phyloP scores from a whole-genome alignment of 2,113 vertebrate species.

The Zosterops lateralis region DNA sequence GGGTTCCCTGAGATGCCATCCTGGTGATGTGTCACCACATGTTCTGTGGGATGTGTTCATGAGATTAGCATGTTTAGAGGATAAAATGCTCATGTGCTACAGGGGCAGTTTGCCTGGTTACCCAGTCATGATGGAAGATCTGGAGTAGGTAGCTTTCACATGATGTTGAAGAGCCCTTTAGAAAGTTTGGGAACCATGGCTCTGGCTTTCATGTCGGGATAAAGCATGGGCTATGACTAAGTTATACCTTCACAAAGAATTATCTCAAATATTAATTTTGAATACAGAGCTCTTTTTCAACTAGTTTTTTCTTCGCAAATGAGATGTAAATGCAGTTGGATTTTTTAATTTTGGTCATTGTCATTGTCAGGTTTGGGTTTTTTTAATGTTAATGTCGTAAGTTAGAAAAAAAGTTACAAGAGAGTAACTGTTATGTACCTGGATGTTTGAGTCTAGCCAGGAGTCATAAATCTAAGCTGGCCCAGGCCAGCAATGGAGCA shows the following conservation, averaged over 20 bases:
- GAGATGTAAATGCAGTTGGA: neutral
- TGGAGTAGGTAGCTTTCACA: neutral
- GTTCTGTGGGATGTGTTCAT: no score
- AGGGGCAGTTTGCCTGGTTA: neutral
- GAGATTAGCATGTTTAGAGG: neutral
- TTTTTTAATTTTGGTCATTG: neutral
- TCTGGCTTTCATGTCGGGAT: neutral
- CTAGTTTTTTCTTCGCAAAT: neutral
- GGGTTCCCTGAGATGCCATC: neutral
- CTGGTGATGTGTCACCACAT: neutral
- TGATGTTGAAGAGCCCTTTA: neutral
- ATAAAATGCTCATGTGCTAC: neutral
- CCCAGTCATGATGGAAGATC: neutral
- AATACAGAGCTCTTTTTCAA: neutral
- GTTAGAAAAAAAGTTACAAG: neutral
- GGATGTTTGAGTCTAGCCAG: neutral
- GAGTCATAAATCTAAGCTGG: neutral
- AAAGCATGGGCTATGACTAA: neutral
- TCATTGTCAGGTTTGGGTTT: accelerated
- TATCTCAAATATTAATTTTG: neutral
- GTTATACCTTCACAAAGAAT: neutral
- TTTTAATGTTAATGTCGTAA: neutral
- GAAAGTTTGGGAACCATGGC: neutral
- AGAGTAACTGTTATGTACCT: neutral
- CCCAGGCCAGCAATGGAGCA: neutral